These are phyloP conservation scores for Epistrophe grossulariae DNA, from an alignment of 2,888 invertebrate species.

Conservation along the genomic window DNA sequence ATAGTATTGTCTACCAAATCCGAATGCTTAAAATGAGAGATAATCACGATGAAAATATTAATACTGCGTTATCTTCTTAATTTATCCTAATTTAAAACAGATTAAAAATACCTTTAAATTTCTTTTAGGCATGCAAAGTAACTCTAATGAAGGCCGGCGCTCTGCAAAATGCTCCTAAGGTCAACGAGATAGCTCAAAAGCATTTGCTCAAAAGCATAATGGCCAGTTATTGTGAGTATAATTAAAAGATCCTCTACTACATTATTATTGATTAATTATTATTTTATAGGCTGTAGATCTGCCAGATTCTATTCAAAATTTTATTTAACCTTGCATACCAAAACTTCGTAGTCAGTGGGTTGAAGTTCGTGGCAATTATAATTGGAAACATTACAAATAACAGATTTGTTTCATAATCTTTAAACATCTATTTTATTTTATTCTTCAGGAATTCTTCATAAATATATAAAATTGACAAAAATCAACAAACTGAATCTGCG, in stretches of 20 bases:
- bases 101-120: neutral
- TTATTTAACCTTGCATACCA: constrained; percentile 83
- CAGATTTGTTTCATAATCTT: neutral
- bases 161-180: constrained; percentile 88
- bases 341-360: constrained; percentile 83
- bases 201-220: constrained; percentile 91
- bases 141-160: constrained; percentile 90
- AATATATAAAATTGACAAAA: constrained; percentile 81
- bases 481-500: constrained; percentile 81
- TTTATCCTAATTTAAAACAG: too few relatives aligned
- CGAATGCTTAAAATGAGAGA: too few relatives aligned
- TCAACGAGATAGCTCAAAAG: constrained; percentile 90
- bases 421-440: neutral
- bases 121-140: constrained; percentile 90
- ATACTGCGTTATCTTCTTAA: too few relatives aligned
- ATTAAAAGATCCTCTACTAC: neutral
- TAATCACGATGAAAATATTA: too few relatives aligned
- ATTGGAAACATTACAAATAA: constrained; percentile 79
- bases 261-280: neutral
- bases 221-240: constrained; percentile 84
- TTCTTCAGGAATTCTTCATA: constrained; percentile 80
- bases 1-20: too few relatives aligned
- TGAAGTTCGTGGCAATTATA: constrained; percentile 83
- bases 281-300: constrained; percentile 81
- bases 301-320: constrained; percentile 82